Conservation (phyloP, 2,797 vertebrate species). For the Rhabdophis nuchalis region DNA sequence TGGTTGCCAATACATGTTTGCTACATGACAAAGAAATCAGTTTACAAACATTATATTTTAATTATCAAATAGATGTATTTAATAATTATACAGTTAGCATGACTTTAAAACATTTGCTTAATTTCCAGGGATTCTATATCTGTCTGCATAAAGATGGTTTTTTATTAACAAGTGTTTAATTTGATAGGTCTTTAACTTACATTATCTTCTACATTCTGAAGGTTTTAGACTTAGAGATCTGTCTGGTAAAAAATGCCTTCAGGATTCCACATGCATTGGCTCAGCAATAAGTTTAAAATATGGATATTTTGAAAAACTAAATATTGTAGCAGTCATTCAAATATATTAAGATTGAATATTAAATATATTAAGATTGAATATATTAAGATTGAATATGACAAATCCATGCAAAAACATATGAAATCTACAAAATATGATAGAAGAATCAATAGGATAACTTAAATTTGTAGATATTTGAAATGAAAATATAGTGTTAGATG, state of each 20-base stretch:
- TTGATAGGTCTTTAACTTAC: background rate
- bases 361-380: too few relatives aligned
- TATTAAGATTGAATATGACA: background rate
- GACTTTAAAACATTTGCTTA: background rate
- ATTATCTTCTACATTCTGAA: background rate
- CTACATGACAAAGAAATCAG: background rate
- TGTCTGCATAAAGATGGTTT: background rate
- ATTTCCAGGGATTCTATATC: background rate
- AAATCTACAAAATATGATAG: background rate
- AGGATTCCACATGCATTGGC: background rate
- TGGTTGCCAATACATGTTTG: background rate
- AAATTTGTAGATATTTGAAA: background rate
- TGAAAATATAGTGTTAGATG: background rate
- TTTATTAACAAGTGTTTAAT: background rate
- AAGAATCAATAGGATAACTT: background rate
- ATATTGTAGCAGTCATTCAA: background rate
- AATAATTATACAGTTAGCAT: background rate
- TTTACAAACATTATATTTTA: background rate
- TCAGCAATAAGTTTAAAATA: background rate
- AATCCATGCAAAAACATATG: background rate
- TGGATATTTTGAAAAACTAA: background rate
- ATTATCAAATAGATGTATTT: background rate
- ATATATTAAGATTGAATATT: background rate
- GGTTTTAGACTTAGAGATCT: background rate
- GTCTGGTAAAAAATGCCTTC: background rate